Evolutionary conservation across 2,888 invertebrate species (phyloP).

Genomic region (Pristionchus mayeri): DNA sequence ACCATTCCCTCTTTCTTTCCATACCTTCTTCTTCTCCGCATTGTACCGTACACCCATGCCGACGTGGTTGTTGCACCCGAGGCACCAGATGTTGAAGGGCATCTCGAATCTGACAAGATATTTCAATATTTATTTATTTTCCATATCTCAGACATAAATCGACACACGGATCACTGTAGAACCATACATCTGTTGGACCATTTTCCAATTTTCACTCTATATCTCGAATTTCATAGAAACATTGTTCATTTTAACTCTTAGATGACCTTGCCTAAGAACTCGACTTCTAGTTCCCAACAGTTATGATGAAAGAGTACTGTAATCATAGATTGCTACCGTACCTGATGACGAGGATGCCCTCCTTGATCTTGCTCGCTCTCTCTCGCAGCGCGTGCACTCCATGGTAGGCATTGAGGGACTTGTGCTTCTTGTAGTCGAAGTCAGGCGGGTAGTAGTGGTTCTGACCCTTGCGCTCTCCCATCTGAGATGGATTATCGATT

Average conservation of each 20-base stretch:
- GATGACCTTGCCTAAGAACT: background rate
- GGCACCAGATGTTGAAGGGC: constrained; percentile 99
- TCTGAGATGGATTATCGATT: constrained; percentile 50
- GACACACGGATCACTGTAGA: too few relatives aligned
- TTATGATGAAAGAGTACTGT: background rate
- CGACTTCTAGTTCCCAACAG: background rate
- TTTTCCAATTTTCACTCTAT: too few relatives aligned
- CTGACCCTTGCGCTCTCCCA: constrained; percentile 95
- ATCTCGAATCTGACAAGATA: constrained; percentile 86
- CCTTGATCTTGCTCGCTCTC: constrained; percentile 92
- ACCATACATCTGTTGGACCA: too few relatives aligned
- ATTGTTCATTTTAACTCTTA: background rate
- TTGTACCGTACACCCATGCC: constrained; percentile 99
- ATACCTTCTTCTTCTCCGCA: constrained; percentile 80
- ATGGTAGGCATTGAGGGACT: constrained; percentile 93
- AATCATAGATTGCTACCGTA: constrained; percentile 58
- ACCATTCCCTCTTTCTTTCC: too few relatives aligned
- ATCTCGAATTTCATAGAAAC: background rate
- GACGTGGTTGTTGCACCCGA: constrained; percentile 96
- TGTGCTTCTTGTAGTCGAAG: constrained; percentile 91
- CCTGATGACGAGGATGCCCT: constrained; percentile 95
- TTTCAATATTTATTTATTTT: background rate
- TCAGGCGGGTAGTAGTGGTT: constrained; percentile 99
- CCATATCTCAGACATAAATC: too few relatives aligned
- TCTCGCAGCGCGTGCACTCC: constrained; percentile 95